These are phyloP conservation scores for Aquatica leii DNA, from an alignment of 2,888 invertebrate genomes.

Conservation along the genomic window DNA sequence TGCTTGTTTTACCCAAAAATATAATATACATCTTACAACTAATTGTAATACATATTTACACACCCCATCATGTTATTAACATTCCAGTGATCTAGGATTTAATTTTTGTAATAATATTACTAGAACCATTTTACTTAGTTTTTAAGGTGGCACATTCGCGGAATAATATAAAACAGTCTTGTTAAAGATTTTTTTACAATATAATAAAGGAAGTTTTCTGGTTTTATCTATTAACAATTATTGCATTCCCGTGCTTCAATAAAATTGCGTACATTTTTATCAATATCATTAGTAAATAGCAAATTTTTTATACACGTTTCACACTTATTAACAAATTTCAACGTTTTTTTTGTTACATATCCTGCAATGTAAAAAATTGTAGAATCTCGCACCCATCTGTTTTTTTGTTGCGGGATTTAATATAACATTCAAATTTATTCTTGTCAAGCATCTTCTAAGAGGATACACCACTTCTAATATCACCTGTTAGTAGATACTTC, in stretches of 20 bases:
- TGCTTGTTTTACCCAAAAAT: too few relatives aligned
- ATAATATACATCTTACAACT: neutral
- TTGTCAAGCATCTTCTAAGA: too few relatives aligned
- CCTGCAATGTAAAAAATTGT: too few relatives aligned
- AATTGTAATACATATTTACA: neutral
- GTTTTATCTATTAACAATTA: neutral
- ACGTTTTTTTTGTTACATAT: too few relatives aligned
- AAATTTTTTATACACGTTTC: neutral
- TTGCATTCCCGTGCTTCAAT: neutral
- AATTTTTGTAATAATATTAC: neutral
- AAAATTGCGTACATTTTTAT: neutral
- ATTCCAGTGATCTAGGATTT: neutral
- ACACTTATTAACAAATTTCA: too few relatives aligned
- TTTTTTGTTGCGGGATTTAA: too few relatives aligned
- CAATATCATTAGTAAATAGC: neutral
- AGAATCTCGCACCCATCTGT: too few relatives aligned
- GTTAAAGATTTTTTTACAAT: neutral
- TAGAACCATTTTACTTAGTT: neutral
- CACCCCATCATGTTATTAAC: neutral
- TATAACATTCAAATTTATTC: too few relatives aligned
- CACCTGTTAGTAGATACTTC: neutral
- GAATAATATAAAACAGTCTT: neutral
- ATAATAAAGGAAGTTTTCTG: neutral
- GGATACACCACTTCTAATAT: too few relatives aligned
- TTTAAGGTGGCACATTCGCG: neutral